Percentiles rank a stretch among this genome's conserved stretches.
phyloP scores from a whole-genome alignment of 2,113 vertebrate genomes.

The Rhabdornis inornatus region DNA sequence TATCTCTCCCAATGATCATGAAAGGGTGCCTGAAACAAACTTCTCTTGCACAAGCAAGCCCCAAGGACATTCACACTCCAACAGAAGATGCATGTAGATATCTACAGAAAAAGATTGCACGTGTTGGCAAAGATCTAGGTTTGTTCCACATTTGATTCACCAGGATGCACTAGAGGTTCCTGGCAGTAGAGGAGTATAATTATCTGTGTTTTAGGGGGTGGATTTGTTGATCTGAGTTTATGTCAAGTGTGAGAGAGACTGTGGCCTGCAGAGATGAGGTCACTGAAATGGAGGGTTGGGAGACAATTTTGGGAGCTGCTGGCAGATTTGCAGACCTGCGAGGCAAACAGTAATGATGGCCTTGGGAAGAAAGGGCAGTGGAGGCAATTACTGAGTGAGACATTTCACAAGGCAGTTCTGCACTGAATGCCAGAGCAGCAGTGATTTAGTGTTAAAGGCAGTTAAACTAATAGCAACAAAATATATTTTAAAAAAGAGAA shows the following conservation, averaged over 20 bases:
- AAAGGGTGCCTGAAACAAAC: not conserved
- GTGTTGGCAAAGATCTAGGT: not conserved
- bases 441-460: not conserved
- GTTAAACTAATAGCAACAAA: not conserved
- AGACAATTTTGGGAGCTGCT: not conserved
- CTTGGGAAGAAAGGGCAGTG: not conserved
- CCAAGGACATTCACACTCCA: not conserved
- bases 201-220: not conserved
- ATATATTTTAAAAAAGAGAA: not conserved
- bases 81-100: not conserved
- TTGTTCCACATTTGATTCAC: not conserved
- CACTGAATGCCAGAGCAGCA: not conserved
- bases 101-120: not conserved
- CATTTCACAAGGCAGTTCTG: not conserved
- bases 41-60: not conserved
- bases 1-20: not conserved
- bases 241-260: not conserved
- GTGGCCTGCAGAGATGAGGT: slow-evolving; percentile 2
- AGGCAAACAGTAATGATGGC: not conserved
- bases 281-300: not conserved
- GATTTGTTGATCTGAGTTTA: not conserved
- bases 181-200: not conserved
- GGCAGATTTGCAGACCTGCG: not conserved
- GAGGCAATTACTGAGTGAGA: not conserved
- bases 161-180: not conserved